These are phyloP conservation scores for Dryoscopus gambensis DNA, from an alignment of 2,113 vertebrate genomes.

Conservation along the genomic window DNA sequence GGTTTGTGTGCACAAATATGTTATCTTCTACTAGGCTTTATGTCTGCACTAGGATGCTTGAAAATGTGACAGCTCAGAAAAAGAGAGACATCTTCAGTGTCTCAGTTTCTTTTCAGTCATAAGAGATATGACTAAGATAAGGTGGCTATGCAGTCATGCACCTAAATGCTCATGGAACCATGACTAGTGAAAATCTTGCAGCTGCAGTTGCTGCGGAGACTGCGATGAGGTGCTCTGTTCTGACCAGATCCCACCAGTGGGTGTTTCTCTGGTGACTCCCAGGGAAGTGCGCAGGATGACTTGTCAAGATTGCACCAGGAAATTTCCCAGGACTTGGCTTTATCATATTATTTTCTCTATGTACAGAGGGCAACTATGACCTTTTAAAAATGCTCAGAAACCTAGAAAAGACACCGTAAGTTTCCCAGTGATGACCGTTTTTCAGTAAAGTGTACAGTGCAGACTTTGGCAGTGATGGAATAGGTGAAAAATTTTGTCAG, in stretches of 20 bases:
- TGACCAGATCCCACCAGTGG: neutral
- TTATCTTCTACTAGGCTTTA: neutral
- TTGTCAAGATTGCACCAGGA: neutral
- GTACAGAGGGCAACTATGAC: neutral
- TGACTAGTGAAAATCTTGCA: accelerated
- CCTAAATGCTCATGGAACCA: neutral
- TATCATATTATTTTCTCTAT: neutral
- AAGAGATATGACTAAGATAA: neutral
- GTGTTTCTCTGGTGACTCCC: neutral
- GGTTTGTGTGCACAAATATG: neutral
- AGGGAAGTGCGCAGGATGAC: neutral
- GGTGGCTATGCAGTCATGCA: neutral
- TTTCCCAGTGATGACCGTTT: neutral
- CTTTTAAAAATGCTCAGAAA: neutral
- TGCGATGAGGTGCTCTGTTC: neutral
- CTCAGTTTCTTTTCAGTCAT: neutral
- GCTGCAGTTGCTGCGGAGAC: neutral
- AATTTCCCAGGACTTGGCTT: neutral
- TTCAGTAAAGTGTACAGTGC: neutral
- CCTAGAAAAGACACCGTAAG: neutral
- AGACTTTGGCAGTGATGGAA: neutral
- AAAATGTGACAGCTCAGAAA: neutral
- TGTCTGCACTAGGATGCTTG: neutral
- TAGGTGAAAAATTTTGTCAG: neutral
- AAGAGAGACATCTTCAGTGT: neutral